phyloP scores from a whole-genome alignment of 2,797 vertebrate species.

The Pseudochaenichthys georgianus region DNA sequence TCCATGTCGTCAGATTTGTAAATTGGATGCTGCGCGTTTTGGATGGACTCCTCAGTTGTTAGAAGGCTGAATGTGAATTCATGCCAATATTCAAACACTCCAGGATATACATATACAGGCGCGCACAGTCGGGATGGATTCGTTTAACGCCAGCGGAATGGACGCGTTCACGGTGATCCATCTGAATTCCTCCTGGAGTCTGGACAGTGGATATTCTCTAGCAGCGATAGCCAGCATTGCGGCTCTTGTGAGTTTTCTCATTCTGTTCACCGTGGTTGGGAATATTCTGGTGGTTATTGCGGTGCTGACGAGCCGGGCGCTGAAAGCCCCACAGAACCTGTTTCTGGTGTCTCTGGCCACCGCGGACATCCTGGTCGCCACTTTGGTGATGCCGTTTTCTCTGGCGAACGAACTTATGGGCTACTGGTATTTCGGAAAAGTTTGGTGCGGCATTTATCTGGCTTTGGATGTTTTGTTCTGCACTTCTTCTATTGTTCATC shows the following conservation, averaged over 20 bases:
- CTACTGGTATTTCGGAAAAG: constrained; percentile 95
- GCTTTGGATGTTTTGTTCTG: constrained; percentile 95
- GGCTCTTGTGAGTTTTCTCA: constrained; percentile 90
- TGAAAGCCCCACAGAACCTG: constrained; percentile 94
- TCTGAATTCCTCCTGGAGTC: constrained; percentile 75
- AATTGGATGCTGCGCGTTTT: constrained; percentile 25
- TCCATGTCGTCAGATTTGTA: constrained; percentile 41
- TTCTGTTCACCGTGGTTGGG: constrained; percentile 92
- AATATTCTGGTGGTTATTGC: constrained; percentile 94
- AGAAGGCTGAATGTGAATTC: constrained; percentile 39
- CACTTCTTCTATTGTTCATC: constrained; percentile 94
- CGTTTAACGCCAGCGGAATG: constrained; percentile 76
- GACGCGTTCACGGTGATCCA: constrained; percentile 76
- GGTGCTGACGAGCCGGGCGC: constrained; percentile 91
- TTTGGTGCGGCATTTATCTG: constrained; percentile 94
- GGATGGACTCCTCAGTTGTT: constrained; percentile 44
- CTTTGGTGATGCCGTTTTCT: constrained; percentile 95
- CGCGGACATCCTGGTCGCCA: constrained; percentile 95
- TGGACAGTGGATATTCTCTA: constrained; percentile 85
- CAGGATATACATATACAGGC: constrained; percentile 18
- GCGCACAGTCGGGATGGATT: constrained; percentile 69
- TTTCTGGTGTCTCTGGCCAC: constrained; percentile 94
- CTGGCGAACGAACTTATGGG: constrained; percentile 95
- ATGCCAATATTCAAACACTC: constrained; percentile 9
- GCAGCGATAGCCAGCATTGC: constrained; percentile 89